Percentiles rank a stretch among this genome's conserved stretches.
Evolutionary conservation across 2,888 invertebrate genomes (phyloP).

Genomic region (Prenolepis imparis): DNA sequence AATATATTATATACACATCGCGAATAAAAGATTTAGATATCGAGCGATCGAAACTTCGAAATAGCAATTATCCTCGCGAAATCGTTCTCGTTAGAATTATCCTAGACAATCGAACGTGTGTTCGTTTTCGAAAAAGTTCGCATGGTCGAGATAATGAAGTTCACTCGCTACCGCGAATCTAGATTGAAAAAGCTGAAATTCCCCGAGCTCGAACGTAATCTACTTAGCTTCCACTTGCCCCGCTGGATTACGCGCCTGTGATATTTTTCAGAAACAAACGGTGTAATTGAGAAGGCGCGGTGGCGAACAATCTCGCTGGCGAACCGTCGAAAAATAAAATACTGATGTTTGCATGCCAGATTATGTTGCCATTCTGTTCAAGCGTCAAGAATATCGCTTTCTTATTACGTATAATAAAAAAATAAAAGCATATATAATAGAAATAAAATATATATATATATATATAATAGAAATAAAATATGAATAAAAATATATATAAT

Average conservation of each 20-base stretch:
- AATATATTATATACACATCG: background rate
- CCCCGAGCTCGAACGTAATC: conserved; percentile 18
- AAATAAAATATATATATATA: background rate
- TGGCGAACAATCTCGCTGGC: background rate
- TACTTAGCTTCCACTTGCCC: conserved; percentile 2
- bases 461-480: no score
- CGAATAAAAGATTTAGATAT: background rate
- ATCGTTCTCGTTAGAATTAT: conserved; percentile 28
- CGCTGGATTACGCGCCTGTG: background rate
- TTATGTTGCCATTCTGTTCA: background rate
- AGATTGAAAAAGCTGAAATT: conserved; percentile 30
- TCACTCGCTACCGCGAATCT: conserved; percentile 2
- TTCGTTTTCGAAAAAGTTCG: conserved; percentile 11
- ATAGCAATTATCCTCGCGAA: background rate
- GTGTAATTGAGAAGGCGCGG: background rate
- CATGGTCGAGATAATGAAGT: conserved; percentile 26
- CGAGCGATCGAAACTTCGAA: background rate
- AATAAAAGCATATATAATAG: background rate
- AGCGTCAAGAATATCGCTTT: background rate
- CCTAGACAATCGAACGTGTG: background rate
- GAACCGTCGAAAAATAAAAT: background rate
- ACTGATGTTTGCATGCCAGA: background rate
- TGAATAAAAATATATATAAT: no score
- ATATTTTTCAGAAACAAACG: conserved; percentile 30
- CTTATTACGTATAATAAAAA: background rate